Evolutionary conservation across 92 coral and sea anemone species (phyloP).

Genomic region (Muricea muricata): DNA sequence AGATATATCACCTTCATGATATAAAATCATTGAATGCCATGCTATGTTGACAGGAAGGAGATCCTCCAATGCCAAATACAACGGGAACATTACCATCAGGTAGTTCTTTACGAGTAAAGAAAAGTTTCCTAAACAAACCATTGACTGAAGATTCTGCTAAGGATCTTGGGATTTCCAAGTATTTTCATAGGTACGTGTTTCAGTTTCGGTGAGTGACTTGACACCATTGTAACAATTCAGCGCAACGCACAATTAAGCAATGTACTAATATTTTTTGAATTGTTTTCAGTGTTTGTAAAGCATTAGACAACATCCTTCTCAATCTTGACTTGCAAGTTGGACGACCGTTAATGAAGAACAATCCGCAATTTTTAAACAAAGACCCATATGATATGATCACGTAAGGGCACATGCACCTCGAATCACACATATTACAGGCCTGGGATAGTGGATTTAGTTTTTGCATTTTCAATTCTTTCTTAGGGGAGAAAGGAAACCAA

Average conservation of each 20-base stretch:
- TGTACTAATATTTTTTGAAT: neutral
- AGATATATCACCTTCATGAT: too few species aligned
- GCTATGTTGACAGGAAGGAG: conserved; percentile 74
- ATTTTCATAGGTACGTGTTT: conserved; percentile 85
- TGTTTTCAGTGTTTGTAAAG: conserved; percentile 78
- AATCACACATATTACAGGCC: neutral
- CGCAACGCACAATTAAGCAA: neutral
- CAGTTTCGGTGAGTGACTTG: neutral
- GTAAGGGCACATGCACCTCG: conserved; percentile 56
- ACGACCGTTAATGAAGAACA: conserved; percentile 89
- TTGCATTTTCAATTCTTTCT: neutral
- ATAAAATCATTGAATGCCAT: too few species aligned
- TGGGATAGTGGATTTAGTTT: neutral
- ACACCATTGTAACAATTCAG: neutral
- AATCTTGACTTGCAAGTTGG: conserved; percentile 95
- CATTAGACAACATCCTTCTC: conserved; percentile 86
- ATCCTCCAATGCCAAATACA: conserved; percentile 99
- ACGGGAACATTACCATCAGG: conserved; percentile 91
- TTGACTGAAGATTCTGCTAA: conserved; percentile 95
- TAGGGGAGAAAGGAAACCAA: conserved; percentile 95
- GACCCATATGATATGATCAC: conserved; percentile 95
- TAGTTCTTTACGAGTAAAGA: conserved; percentile 80
- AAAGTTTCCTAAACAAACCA: conserved; percentile 81
- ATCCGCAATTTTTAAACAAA: conserved; percentile 92
- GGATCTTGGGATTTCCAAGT: conserved; percentile 91